phyloP scores from a whole-genome alignment of 1,140 invertebrate species.

The Heliothis virescens region DNA sequence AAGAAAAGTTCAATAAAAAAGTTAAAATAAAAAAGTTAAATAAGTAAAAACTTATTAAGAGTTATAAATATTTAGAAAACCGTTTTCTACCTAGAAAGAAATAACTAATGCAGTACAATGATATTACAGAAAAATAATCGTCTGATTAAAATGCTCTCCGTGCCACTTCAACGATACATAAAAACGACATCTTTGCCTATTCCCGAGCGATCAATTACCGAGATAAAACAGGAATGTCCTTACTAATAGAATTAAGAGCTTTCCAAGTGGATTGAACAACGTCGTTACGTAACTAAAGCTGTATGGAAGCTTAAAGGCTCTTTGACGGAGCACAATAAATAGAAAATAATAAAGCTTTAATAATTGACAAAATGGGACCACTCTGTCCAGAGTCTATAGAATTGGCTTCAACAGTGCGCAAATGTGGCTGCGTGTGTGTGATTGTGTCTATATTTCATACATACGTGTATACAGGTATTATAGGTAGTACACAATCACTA shows the following conservation, averaged over 20 bases:
- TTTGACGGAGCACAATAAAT: background rate
- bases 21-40: no score
- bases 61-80: no score
- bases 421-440: background rate
- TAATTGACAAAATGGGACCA: constrained; percentile 10
- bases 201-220: constrained; percentile 33
- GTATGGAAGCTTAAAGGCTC: background rate
- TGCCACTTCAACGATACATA: constrained; percentile 18
- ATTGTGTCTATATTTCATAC: background rate
- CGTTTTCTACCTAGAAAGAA: no score
- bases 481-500: background rate
- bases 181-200: constrained; percentile 7
- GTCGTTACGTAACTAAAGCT: constrained; percentile 4
- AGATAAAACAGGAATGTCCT: constrained; percentile 36
- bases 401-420: background rate
- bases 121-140: no score
- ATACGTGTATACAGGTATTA: no score
- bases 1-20: background rate
- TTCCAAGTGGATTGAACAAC: constrained; percentile 35
- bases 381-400: background rate
- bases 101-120: no score
- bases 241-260: constrained; percentile 44
- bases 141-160: no score
- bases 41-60: no score
- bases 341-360: constrained; percentile 21